Evolutionary conservation across 2,113 vertebrate genomes (phyloP).

Genomic region (Gymnarchus niloticus): DNA sequence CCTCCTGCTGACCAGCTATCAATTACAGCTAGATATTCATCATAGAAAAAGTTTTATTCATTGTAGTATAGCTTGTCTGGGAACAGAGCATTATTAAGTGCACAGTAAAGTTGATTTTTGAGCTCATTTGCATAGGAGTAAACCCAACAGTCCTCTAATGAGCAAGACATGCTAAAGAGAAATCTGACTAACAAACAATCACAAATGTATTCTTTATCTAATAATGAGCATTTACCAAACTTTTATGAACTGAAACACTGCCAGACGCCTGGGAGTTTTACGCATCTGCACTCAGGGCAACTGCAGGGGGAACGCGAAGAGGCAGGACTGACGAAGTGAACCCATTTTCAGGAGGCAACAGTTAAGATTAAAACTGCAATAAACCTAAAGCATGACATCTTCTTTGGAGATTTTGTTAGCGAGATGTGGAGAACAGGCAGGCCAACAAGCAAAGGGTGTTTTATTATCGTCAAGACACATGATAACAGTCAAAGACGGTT

Average conservation of each 20-base stretch:
- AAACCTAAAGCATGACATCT: neutral
- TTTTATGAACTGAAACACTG: neutral
- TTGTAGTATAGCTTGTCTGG: neutral
- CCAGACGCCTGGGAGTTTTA: neutral
- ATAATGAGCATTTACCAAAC: neutral
- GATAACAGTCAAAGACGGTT: neutral
- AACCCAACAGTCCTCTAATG: neutral
- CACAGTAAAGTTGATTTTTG: neutral
- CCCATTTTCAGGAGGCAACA: neutral
- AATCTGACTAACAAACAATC: neutral
- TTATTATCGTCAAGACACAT: neutral
- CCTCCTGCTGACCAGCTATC: neutral
- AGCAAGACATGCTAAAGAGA: neutral
- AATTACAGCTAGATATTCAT: neutral
- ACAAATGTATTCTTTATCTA: neutral
- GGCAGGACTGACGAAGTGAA: neutral
- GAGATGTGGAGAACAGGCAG: neutral
- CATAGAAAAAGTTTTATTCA: neutral
- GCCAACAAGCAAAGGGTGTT: neutral
- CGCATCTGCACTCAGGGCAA: neutral
- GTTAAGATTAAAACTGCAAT: neutral
- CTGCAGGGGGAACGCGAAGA: no score
- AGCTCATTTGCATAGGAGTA: neutral
- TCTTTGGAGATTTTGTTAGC: neutral
- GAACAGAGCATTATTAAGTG: neutral